Percentiles rank a stretch among this genome's conserved stretches.
These are phyloP conservation scores for Thunnus maccoyii DNA, from an alignment of 2,113 vertebrate genomes.

Conservation along the genomic window DNA sequence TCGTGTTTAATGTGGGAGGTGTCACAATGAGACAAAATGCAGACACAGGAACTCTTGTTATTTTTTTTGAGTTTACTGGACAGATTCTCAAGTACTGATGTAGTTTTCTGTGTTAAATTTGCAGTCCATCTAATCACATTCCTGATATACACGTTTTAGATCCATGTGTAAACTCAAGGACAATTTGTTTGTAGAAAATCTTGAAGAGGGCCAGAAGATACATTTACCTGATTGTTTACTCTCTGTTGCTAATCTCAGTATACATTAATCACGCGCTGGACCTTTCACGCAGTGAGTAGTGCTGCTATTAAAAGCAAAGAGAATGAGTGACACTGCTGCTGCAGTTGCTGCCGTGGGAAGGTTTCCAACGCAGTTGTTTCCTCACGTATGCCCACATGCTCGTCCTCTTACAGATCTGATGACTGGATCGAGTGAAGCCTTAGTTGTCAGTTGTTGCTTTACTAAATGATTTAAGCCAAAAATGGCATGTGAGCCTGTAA, in stretches of 20 bases:
- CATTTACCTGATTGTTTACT: conserved; percentile 28
- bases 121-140: not conserved
- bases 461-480: conserved; percentile 5
- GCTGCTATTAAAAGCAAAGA: conserved; percentile 40
- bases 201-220: conserved; percentile 26
- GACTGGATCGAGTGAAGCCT: not conserved
- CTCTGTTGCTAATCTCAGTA: conserved; percentile 17
- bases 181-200: conserved; percentile 1
- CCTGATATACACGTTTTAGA: not conserved
- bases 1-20: conserved; percentile 13
- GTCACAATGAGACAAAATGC: not conserved
- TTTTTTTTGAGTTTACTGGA: not conserved
- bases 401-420: conserved; percentile 2
- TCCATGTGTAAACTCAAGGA: conserved; percentile 1
- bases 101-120: conserved; percentile 1
- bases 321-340: not conserved
- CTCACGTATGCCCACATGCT: not conserved
- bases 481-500: not conserved
- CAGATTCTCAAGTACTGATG: not conserved
- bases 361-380: conserved; percentile 34
- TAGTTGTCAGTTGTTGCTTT: not conserved
- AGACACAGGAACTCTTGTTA: not conserved
- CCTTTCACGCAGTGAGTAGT: not conserved
- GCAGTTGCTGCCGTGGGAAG: not conserved
- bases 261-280: conserved; percentile 26